Evolutionary conservation across 2,113 vertebrate genomes (phyloP).

Genomic region (Lanius collurio): DNA sequence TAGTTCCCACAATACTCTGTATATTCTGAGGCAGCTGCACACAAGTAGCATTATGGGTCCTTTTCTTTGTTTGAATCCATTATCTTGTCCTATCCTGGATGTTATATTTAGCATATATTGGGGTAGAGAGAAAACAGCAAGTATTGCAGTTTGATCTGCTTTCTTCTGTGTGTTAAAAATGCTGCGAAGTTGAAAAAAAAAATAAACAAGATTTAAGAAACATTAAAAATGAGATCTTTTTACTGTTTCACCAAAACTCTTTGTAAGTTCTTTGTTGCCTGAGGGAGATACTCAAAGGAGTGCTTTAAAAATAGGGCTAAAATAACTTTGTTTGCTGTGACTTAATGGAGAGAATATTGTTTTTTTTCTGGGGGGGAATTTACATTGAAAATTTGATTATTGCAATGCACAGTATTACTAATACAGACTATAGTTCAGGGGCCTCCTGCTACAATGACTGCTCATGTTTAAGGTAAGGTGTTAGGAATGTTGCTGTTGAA

Average conservation of each 20-base stretch:
- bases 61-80: background rate
- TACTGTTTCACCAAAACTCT: background rate
- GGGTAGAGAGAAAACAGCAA: background rate
- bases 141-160: background rate
- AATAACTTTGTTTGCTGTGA: background rate
- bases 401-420: background rate
- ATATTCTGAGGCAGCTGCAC: background rate
- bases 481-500: background rate
- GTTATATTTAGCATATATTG: background rate
- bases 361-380: background rate
- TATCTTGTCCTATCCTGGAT: background rate
- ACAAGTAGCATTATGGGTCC: background rate
- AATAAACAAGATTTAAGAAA: background rate
- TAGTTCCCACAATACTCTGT: background rate
- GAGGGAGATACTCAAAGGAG: background rate
- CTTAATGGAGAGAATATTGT: background rate
- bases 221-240: background rate
- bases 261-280: background rate
- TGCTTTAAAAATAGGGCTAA: background rate
- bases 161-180: background rate
- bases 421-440: background rate
- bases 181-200: background rate
- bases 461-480: background rate
- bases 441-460: fast-evolving
- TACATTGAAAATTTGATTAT: background rate